Base-by-base conservation (phyloP, 1,140 invertebrate genomes). In the Cataglyphis hispanica region DNA sequence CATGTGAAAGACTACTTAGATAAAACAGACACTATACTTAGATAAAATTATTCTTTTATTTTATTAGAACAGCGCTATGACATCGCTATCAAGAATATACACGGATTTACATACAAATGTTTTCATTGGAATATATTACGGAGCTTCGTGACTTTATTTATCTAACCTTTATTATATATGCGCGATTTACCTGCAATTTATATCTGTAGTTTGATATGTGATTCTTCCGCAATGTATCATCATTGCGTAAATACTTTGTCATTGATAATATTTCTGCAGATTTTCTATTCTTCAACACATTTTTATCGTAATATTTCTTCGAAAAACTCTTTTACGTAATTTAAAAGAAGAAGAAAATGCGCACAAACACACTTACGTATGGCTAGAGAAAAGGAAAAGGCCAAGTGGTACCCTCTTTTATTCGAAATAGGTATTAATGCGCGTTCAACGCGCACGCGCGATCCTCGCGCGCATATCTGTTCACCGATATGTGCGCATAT, bases 61-160 rank as follows among this genome's bases (percentile, higher is more conserved):
- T 5, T 19, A n/a, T 56, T 25, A 56, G 10, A 16, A n/a, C 8
- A 16, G 1, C 31, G 22, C 22, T 10, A 10, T 13, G 19, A 19
- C 43, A 13, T 80, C 31, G 43, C 8, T 27, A 25, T 16, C n/a
- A 25, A 22, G 53, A 80, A 69, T 80, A 80, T 37, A 69, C 27
- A 66, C n/a, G 7, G 16, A 80, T 80, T 80, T 80, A 16, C 76
- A 80, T 80, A 80, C 63, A 69, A 78, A 80, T 37, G 63, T 80
- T 53, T 77, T 37, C 43, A n/a, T 7, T 16, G 43, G 43, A 67
- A 69, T 69, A 22, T 13, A 50, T 78, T 37, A 53, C 31, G 40
- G 40, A 43, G 16, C 31, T 58, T 1, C 7, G 0, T 31, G 6
- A 5, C 11, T 31, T 3, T 43, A 46, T 64, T 64, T 60, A 16